Evolutionary conservation across 2,113 vertebrate genomes (phyloP).

Genomic region (Mohoua ochrocephala): DNA sequence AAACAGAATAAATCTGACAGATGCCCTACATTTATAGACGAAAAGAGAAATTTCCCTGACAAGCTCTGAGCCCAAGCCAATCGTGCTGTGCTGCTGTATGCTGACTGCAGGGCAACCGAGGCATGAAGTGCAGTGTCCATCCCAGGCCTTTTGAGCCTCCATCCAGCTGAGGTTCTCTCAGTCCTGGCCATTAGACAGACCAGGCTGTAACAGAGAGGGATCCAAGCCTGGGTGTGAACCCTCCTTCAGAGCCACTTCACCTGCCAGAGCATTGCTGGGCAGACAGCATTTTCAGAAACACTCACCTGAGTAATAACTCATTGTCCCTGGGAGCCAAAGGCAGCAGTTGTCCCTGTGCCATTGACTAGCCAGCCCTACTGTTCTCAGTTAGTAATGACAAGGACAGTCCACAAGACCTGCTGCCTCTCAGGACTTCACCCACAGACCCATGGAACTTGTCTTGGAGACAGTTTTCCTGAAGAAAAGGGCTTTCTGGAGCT

Average conservation of each 20-base stretch:
- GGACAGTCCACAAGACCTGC: not conserved
- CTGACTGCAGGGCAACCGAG: not conserved
- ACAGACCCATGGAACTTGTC: not conserved
- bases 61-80: not conserved
- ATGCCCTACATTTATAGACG: not conserved
- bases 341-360: accelerated
- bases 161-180: not conserved
- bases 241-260: not conserved
- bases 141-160: not conserved
- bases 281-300: not conserved
- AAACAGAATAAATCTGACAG: not conserved
- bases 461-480: not conserved
- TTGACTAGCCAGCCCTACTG: accelerated
- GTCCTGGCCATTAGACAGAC: not conserved
- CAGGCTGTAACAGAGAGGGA: not conserved
- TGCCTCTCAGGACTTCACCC: not conserved
- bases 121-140: not conserved
- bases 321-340: not conserved
- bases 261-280: not conserved
- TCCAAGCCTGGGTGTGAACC: not conserved
- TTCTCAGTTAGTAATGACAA: not conserved
- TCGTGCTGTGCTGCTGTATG: accelerated
- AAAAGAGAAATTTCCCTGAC: not conserved
- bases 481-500: not conserved
- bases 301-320: not conserved